These are phyloP conservation scores for Melikaiella ostensackeni DNA, from an alignment of 2,888 invertebrate species.

Conservation along the genomic window DNA sequence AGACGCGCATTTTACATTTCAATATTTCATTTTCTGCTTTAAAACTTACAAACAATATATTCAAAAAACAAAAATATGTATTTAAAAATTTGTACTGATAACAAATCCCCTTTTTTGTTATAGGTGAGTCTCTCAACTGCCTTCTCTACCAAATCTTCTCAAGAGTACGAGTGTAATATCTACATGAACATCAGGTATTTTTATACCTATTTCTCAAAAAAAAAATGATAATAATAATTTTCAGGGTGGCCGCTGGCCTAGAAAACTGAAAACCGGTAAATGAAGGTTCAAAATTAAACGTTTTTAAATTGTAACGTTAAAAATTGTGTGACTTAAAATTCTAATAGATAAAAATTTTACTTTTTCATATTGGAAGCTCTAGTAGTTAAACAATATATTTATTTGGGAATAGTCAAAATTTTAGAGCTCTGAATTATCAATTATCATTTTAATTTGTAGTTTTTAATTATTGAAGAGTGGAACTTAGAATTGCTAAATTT, in stretches of 20 bases:
- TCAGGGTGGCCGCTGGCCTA: neutral
- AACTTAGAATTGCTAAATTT: too few species aligned
- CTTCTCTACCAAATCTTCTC: neutral
- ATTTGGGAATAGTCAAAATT: too few species aligned
- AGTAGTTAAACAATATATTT: too few species aligned
- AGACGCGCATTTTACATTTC: neutral
- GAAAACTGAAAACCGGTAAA: too few species aligned
- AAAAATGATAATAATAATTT: neutral
- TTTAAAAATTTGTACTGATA: neutral
- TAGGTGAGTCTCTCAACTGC: slow-evolving; percentile 13
- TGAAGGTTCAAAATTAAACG: too few species aligned
- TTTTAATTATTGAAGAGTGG: too few species aligned
- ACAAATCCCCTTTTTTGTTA: neutral
- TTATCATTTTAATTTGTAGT: too few species aligned
- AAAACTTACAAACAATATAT: neutral
- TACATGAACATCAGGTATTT: slow-evolving; percentile 10
- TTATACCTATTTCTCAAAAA: neutral
- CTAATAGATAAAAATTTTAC: too few species aligned
- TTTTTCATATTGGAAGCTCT: too few species aligned
- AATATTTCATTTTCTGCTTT: neutral
- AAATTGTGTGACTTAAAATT: too few species aligned
- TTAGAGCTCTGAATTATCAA: too few species aligned
- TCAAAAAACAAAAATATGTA: neutral
- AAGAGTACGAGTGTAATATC: slow-evolving; percentile 3
- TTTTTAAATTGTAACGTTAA: too few species aligned